A percentile compares a stretch with the other conserved stretches of the same genome.
Evolutionary conservation across 2,113 vertebrate species (phyloP).

Genomic region (Scomber colias): DNA sequence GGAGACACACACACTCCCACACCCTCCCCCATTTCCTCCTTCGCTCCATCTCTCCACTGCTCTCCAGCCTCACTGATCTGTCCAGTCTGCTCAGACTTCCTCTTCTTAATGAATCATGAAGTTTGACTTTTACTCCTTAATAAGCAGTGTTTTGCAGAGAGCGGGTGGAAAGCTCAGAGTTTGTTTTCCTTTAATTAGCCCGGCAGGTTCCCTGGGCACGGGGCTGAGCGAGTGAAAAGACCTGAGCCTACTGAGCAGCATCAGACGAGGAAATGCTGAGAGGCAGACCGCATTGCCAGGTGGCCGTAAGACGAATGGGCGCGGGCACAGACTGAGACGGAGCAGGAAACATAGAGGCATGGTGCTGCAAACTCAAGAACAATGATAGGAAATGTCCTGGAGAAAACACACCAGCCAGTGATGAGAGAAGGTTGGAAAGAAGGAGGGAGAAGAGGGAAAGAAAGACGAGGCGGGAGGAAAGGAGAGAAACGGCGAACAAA

Average conservation of each 20-base stretch:
- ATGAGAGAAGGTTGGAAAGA: constrained; percentile 71
- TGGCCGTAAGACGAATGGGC: constrained; percentile 74
- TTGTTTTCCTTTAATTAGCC: constrained; percentile 88
- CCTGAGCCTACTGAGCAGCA: constrained; percentile 42
- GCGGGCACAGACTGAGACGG: constrained; percentile 65
- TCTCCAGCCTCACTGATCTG: constrained; percentile 66
- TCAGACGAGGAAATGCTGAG: constrained; percentile 62
- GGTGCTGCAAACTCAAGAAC: constrained; percentile 67
- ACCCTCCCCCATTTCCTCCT: constrained; percentile 61
- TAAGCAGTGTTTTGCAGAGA: constrained; percentile 82
- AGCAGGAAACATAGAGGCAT: constrained; percentile 70
- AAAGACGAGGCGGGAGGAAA: constrained; percentile 29
- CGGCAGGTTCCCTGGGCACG: constrained; percentile 69
- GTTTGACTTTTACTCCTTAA: constrained; percentile 87
- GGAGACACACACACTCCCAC: constrained; percentile 27
- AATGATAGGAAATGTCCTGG: constrained; percentile 85
- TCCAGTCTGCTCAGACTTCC: constrained; percentile 83
- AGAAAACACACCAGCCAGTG: constrained; percentile 69
- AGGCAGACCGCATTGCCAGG: constrained; percentile 64
- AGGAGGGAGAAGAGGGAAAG: constrained; percentile 29
- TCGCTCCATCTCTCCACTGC: constrained; percentile 56
- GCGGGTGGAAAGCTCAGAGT: constrained; percentile 77
- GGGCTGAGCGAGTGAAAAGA: constrained; percentile 57
- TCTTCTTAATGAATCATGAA: constrained; percentile 90
- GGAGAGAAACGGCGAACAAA: background rate